phyloP scores from a whole-genome alignment of 2,113 vertebrate species.

The Geococcyx californianus region DNA sequence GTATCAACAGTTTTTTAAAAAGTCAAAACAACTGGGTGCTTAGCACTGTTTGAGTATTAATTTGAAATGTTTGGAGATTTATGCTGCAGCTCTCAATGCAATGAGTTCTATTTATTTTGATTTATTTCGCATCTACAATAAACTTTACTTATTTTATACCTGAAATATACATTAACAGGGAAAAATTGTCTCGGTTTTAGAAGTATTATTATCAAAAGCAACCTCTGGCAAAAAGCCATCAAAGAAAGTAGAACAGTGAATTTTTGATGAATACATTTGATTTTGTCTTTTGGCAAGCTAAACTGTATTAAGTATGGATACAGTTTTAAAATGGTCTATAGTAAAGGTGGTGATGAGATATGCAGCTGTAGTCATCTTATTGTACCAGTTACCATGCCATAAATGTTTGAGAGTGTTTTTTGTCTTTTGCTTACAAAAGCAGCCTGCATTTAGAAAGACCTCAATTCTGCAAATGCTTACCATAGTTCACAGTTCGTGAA shows the following conservation, averaged over 20 bases:
- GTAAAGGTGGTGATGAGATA: slow-evolving; percentile 29
- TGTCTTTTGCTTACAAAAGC: slow-evolving; percentile 41
- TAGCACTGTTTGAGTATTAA: neutral
- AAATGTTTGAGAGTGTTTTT: slow-evolving; percentile 48
- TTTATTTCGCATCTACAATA: neutral
- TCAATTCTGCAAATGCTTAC: neutral
- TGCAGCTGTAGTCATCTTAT: slow-evolving; percentile 36
- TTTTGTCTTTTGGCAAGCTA: slow-evolving; percentile 61
- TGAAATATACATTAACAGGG: neutral
- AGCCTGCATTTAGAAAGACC: neutral
- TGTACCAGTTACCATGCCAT: slow-evolving; percentile 18
- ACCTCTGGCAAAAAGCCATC: slow-evolving; percentile 35
- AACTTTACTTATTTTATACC: neutral
- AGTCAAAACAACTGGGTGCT: neutral
- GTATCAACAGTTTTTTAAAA: neutral
- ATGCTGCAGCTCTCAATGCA: neutral
- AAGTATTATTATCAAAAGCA: slow-evolving; percentile 46
- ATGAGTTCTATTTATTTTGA: neutral
- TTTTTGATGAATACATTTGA: slow-evolving; percentile 48
- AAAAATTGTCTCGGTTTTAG: neutral
- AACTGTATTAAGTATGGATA: slow-evolving; percentile 54
- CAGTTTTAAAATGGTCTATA: slow-evolving; percentile 8
- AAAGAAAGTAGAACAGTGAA: slow-evolving; percentile 46
- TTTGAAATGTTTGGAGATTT: neutral
- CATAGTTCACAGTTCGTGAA: neutral